These are phyloP conservation scores for Hyposoter didymator DNA, from an alignment of 2,888 invertebrate genomes.

Conservation along the genomic window DNA sequence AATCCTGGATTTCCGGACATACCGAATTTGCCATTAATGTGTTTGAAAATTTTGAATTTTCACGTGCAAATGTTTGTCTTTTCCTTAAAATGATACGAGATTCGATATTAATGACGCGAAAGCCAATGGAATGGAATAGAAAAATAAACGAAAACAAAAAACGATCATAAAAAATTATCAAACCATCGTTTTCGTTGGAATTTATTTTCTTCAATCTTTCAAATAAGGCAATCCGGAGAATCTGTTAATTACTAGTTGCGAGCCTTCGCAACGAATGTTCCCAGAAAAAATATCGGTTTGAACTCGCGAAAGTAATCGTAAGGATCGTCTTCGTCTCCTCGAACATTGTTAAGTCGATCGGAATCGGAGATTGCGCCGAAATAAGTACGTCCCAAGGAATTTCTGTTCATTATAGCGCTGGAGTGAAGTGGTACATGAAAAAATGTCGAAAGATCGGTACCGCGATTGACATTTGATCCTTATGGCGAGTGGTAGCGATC, in stretches of 20 bases:
- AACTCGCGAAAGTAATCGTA: background rate
- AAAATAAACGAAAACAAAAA: background rate
- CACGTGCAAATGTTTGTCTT: background rate
- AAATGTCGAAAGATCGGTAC: constrained; percentile 41
- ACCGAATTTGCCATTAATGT: background rate
- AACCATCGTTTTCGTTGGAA: background rate
- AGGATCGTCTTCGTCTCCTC: background rate
- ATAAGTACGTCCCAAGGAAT: background rate
- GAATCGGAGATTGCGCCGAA: background rate
- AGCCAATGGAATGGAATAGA: background rate
- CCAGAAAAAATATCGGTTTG: background rate
- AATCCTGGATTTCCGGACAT: background rate
- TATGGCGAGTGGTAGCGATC: constrained; percentile 28
- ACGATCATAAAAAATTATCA: background rate
- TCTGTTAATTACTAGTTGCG: background rate
- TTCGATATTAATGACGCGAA: background rate
- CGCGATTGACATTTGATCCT: constrained; percentile 63
- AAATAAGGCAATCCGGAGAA: background rate
- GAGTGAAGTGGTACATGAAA: constrained; percentile 23
- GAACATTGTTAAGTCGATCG: background rate
- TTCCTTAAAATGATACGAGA: too few relatives aligned
- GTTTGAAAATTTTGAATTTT: background rate
- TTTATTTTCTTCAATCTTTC: background rate
- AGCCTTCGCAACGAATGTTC: background rate
- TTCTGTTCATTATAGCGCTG: constrained; percentile 17